Evolutionary conservation across 2,113 vertebrate species (phyloP).

Genomic region (Heterochromis multidens): DNA sequence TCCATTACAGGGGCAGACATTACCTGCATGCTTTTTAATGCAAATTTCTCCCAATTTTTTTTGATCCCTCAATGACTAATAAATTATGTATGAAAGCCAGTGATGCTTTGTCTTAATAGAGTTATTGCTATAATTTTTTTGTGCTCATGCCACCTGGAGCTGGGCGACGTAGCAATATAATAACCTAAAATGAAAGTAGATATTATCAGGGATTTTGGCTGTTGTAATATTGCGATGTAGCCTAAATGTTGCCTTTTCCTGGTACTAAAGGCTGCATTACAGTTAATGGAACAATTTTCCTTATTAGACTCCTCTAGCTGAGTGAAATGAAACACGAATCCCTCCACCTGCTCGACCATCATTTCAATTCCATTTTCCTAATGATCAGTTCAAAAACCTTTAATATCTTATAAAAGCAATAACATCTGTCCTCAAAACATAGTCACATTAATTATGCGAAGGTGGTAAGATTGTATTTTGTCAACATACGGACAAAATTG

Average conservation of each 20-base stretch:
- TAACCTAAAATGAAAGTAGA: constrained; percentile 37
- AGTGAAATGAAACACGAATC: constrained; percentile 24
- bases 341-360: background rate
- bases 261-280: constrained; percentile 10
- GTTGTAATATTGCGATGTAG: constrained; percentile 14
- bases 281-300: constrained; percentile 17
- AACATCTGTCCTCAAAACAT: background rate
- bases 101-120: constrained; percentile 21
- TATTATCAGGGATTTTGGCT: constrained; percentile 29
- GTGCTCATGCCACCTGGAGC: background rate
- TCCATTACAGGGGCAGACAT: background rate
- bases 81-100: constrained; percentile 6
- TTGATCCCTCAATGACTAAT: background rate
- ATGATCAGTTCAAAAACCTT: constrained; percentile 17
- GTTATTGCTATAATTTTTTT: background rate
- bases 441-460: background rate
- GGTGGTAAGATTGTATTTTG: background rate
- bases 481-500: background rate
- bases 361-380: background rate
- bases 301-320: constrained; percentile 18
- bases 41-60: background rate
- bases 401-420: constrained; percentile 11
- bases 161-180: background rate
- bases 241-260: constrained; percentile 17
- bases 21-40: background rate